Percentiles rank a stretch among this genome's conserved stretches.
phyloP scores from a whole-genome alignment of 2,113 vertebrate species.

The Sardina pilchardus region DNA sequence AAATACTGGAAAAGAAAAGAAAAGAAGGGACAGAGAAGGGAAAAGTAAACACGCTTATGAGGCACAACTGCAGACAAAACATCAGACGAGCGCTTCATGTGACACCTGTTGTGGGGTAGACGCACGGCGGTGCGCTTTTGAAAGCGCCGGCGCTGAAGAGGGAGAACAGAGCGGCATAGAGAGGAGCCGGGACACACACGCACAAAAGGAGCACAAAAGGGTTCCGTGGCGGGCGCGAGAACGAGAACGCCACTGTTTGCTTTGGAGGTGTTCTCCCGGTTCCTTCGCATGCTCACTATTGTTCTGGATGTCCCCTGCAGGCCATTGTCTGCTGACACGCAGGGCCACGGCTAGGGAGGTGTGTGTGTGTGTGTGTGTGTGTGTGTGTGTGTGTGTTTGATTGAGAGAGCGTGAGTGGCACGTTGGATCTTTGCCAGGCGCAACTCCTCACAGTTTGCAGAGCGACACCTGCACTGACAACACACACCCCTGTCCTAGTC shows the following conservation, averaged over 20 bases:
- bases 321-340: slow-evolving; percentile 74
- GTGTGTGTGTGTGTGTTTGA: not conserved
- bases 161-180: slow-evolving; percentile 45
- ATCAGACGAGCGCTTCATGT: slow-evolving; percentile 60
- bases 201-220: slow-evolving; percentile 57
- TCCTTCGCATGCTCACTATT: slow-evolving; percentile 57
- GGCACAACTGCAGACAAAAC: slow-evolving; percentile 63
- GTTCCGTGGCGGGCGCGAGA: not conserved
- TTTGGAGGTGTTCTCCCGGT: slow-evolving; percentile 73
- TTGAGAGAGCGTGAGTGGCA: slow-evolving; percentile 52
- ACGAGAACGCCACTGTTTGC: slow-evolving; percentile 64
- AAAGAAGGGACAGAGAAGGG: slow-evolving; percentile 41
- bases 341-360: slow-evolving; percentile 56
- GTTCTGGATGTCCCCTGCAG: slow-evolving; percentile 52
- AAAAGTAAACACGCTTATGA: slow-evolving; percentile 56
- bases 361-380: not conserved
- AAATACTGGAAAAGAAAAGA: not conserved
- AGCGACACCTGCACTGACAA: slow-evolving; percentile 57
- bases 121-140: slow-evolving; percentile 39
- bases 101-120: slow-evolving; percentile 66
- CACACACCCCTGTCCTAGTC: slow-evolving; percentile 23
- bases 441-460: slow-evolving; percentile 22
- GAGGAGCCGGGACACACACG: slow-evolving; percentile 26
- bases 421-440: not conserved
- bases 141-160: not conserved